Conservation (phyloP, 2,888 invertebrate species). For the Caenorhabditis imperialis region DNA sequence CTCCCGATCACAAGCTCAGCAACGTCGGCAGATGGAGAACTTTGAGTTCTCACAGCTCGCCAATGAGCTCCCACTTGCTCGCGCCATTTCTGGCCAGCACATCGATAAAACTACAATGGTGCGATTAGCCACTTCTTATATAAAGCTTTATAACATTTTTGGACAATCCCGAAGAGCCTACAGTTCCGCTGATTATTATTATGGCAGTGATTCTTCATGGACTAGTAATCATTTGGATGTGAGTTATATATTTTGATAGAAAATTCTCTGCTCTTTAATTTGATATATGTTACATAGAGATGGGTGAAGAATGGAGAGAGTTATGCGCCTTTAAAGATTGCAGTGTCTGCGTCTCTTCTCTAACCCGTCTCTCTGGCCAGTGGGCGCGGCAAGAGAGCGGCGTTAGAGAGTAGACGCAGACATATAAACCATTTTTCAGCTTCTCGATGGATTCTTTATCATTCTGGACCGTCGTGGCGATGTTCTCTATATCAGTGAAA, state of each 20-base stretch:
- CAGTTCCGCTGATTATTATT: slow-evolving; percentile 31
- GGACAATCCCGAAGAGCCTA: slow-evolving; percentile 23
- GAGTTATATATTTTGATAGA: background rate
- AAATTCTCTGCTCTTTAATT: no score
- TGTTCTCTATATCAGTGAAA: slow-evolving; percentile 99
- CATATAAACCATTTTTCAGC: slow-evolving; percentile 81
- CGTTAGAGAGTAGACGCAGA: no score
- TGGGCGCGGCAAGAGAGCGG: no score
- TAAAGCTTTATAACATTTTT: slow-evolving; percentile 61
- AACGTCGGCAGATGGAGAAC: slow-evolving; percentile 91
- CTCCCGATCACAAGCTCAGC: slow-evolving; percentile 63
- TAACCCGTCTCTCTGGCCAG: no score
- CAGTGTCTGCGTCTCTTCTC: no score
- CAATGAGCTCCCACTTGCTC: slow-evolving; percentile 81
- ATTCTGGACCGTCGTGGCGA: slow-evolving; percentile 95
- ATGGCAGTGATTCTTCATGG: slow-evolving; percentile 51
- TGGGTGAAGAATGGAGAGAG: no score
- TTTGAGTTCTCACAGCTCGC: slow-evolving; percentile 96
- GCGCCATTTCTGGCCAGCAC: slow-evolving; percentile 89
- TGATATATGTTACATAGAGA: no score
- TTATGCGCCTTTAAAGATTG: no score
- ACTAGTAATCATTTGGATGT: slow-evolving; percentile 58
- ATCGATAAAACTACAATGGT: slow-evolving; percentile 73
- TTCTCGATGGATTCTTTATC: slow-evolving; percentile 96
- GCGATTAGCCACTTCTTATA: slow-evolving; percentile 65